A percentile compares a stretch with the other conserved stretches of the same genome.
Evolutionary conservation across 2,888 invertebrate species (phyloP).

Genomic region (Didymodactylos carnosus): DNA sequence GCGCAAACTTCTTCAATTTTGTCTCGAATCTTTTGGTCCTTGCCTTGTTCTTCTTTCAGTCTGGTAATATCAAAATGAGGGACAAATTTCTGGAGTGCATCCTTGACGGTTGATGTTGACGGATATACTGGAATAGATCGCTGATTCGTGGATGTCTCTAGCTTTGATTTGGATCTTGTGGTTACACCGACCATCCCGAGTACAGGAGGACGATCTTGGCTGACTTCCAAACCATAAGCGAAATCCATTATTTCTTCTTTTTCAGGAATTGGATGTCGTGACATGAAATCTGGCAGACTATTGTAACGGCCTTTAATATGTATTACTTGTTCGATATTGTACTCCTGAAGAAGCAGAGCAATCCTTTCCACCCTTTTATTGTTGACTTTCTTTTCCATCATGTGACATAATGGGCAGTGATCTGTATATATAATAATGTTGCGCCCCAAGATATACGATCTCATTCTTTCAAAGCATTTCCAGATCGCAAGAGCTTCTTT

Average conservation of each 20-base stretch:
- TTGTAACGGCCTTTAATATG: neutral
- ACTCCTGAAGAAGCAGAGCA: neutral
- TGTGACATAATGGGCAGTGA: neutral
- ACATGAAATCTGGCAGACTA: neutral
- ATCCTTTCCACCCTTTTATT: neutral
- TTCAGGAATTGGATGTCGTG: neutral
- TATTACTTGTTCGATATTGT: neutral
- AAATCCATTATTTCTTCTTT: neutral
- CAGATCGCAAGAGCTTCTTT: neutral
- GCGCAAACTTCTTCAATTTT: too few relatives aligned
- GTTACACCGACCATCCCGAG: too few relatives aligned
- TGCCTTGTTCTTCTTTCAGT: too few relatives aligned
- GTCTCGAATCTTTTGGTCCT: too few relatives aligned
- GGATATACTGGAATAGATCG: too few relatives aligned
- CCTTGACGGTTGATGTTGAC: too few relatives aligned
- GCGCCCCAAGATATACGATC: neutral
- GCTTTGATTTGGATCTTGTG: too few relatives aligned
- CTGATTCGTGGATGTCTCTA: too few relatives aligned
- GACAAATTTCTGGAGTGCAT: too few relatives aligned
- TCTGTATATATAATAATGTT: neutral
- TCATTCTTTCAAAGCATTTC: neutral
- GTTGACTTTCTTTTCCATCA: neutral
- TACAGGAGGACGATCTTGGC: too few relatives aligned
- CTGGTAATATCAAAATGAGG: too few relatives aligned
- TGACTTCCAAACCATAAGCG: too few relatives aligned